These are phyloP conservation scores for Eupithecia abbreviata DNA, from an alignment of 2,888 invertebrate species.

Conservation along the genomic window DNA sequence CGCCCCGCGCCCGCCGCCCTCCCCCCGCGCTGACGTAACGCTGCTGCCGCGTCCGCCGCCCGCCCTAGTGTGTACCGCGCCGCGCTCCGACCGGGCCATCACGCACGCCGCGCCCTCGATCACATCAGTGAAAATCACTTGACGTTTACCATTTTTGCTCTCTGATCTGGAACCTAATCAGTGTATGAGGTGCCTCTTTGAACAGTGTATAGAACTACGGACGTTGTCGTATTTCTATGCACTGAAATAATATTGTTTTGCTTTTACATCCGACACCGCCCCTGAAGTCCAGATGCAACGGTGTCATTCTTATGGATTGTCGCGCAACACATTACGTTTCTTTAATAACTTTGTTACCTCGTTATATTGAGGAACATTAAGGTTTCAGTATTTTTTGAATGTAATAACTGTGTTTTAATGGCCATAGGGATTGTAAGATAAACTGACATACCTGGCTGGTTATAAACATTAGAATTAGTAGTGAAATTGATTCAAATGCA, in stretches of 20 bases:
- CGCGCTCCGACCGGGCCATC: constrained; percentile 75
- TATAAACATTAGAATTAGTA: constrained; percentile 20
- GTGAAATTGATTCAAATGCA: constrained; percentile 21
- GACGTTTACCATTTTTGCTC: constrained; percentile 75
- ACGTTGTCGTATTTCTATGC: constrained; percentile 48
- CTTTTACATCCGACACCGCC: constrained; percentile 66
- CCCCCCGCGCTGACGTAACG: constrained; percentile 79
- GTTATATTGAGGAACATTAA: constrained; percentile 31
- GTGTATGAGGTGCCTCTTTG: constrained; percentile 74
- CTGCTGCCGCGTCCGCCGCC: constrained; percentile 77
- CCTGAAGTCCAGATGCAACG: constrained; percentile 72
- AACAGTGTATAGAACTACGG: constrained; percentile 63
- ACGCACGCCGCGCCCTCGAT: constrained; percentile 72
- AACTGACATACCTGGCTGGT: constrained; percentile 9
- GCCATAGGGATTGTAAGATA: constrained; percentile 25
- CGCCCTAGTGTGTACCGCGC: constrained; percentile 82
- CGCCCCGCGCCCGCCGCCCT: constrained; percentile 43
- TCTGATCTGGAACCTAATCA: constrained; percentile 68
- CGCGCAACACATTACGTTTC: constrained; percentile 69
- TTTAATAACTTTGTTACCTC: constrained; percentile 44
- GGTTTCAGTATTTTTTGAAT: constrained; percentile 14
- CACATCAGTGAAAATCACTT: constrained; percentile 77
- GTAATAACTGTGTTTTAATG: constrained; percentile 32
- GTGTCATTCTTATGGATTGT: constrained; percentile 74
- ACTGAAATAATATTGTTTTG: constrained; percentile 44